phyloP scores from a whole-genome alignment of 2,113 vertebrate genomes.

The Gymnorhina tibicen region DNA sequence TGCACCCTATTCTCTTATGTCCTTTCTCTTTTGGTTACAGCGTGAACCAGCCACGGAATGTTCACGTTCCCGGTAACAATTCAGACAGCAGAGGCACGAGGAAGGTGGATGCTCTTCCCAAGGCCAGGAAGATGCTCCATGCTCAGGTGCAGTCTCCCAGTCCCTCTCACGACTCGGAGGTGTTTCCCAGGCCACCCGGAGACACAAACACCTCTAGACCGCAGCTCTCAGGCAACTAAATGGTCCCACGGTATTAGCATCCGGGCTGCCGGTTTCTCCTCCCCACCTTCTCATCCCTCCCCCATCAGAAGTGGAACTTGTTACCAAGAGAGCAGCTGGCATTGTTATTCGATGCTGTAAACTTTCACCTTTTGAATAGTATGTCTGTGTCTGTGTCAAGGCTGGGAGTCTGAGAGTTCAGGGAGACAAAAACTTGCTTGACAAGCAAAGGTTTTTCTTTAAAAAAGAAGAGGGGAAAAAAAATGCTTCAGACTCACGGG shows the following conservation, averaged over 20 bases:
- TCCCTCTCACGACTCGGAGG: accelerated
- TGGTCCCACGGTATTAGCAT: not conserved
- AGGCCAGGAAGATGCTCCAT: not conserved
- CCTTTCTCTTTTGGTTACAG: not conserved
- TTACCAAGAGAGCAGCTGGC: not conserved
- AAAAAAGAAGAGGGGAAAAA: not conserved
- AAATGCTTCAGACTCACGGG: not conserved
- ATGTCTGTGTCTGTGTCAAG: not conserved
- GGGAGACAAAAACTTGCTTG: not conserved
- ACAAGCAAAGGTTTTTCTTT: not conserved
- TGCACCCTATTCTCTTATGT: not conserved
- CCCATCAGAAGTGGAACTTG: not conserved
- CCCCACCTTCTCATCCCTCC: not conserved
- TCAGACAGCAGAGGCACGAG: not conserved
- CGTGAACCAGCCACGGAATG: not conserved
- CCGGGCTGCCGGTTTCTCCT: not conserved
- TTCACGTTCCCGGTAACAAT: accelerated
- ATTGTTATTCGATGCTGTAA: not conserved
- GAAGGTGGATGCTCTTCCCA: not conserved
- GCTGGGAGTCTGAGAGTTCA: not conserved
- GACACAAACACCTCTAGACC: not conserved
- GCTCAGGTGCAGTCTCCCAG: accelerated
- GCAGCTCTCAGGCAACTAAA: not conserved
- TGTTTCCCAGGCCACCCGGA: not conserved
- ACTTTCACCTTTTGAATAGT: not conserved